phyloP scores from a whole-genome alignment of 1,140 invertebrate species.

The Drusus annulatus region DNA sequence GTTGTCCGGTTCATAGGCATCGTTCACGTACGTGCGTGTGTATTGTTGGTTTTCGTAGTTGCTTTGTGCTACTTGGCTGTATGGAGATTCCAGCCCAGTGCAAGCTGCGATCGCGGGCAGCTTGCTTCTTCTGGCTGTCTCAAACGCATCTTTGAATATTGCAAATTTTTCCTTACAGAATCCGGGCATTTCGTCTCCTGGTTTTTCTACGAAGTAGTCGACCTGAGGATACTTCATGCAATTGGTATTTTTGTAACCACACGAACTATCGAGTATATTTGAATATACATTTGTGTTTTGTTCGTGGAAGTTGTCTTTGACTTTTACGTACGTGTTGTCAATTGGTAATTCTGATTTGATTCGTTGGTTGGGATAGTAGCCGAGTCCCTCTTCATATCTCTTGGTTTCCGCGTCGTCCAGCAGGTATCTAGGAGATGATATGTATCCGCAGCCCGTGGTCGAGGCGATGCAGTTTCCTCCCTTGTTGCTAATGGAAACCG shows the following conservation, averaged over 20 bases:
- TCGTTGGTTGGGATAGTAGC: background rate
- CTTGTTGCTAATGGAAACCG: slow-evolving; percentile 80
- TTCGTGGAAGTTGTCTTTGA: background rate
- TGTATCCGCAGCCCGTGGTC: slow-evolving; percentile 74
- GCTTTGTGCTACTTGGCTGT: background rate
- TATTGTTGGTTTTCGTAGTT: background rate
- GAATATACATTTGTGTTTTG: slow-evolving; percentile 11
- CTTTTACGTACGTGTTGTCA: background rate
- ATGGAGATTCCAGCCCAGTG: background rate
- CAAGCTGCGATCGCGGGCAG: background rate
- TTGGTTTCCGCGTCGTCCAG: slow-evolving; percentile 38
- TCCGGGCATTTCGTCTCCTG: slow-evolving; percentile 22
- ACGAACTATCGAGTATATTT: background rate
- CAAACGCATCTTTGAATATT: slow-evolving; percentile 73
- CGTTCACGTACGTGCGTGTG: background rate
- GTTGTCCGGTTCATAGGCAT: background rate
- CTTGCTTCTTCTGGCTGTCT: slow-evolving; percentile 67
- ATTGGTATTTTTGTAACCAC: background rate
- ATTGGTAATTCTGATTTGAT: slow-evolving; percentile 10
- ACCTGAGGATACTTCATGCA: slow-evolving; percentile 57
- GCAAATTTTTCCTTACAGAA: slow-evolving; percentile 71
- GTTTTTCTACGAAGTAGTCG: slow-evolving; percentile 66
- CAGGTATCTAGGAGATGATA: slow-evolving; percentile 46
- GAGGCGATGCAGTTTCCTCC: slow-evolving; percentile 83
- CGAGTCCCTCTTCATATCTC: slow-evolving; percentile 18